These are phyloP conservation scores for Plectropomus leopardus DNA, from an alignment of 2,113 vertebrate genomes.

Conservation along the genomic window DNA sequence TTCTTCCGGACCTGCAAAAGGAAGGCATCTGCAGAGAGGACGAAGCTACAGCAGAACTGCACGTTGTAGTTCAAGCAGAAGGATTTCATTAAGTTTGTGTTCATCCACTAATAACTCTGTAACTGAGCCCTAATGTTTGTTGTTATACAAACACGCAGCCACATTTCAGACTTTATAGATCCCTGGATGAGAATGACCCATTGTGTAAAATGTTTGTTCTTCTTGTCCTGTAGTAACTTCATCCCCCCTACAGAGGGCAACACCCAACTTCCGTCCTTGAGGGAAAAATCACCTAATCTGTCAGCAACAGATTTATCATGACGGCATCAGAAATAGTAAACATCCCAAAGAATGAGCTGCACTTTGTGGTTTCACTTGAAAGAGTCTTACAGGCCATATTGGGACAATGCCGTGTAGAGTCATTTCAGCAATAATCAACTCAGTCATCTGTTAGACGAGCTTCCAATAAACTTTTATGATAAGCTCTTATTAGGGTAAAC, in stretches of 20 bases:
- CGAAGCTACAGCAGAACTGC: background rate
- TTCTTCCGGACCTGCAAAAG: constrained; percentile 14
- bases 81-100: background rate
- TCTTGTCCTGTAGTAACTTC: constrained; percentile 24
- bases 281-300: constrained; percentile 11
- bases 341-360: constrained; percentile 26
- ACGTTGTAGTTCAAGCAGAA: background rate
- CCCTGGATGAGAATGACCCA: background rate
- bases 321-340: constrained; percentile 41
- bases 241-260: constrained; percentile 59
- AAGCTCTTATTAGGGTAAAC: background rate
- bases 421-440: constrained; percentile 16
- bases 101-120: background rate
- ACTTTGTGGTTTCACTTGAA: constrained; percentile 21
- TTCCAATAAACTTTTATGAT: constrained; percentile 8
- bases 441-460: constrained; percentile 5
- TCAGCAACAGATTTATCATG: constrained; percentile 20
- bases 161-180: background rate
- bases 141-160: background rate
- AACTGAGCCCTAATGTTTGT: background rate
- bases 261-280: constrained; percentile 21
- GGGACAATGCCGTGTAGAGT: background rate
- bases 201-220: background rate
- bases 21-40: background rate
- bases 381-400: constrained; percentile 8